Base-by-base conservation (phyloP, 2,797 vertebrate genomes). In the Halcyon chelicuti region DNA sequence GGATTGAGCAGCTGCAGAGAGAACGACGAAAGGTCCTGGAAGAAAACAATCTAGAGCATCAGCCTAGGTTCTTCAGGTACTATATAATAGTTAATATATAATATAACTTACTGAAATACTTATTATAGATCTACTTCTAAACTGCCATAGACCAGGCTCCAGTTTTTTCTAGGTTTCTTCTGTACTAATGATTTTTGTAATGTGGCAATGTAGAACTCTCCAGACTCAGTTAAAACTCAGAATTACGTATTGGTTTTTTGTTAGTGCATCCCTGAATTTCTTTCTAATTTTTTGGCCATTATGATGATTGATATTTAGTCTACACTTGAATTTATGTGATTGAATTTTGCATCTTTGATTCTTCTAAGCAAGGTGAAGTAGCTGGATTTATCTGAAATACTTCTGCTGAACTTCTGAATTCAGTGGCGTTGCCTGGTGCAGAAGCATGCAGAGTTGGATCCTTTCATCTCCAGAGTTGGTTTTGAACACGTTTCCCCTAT, bases 1-100 rank as follows among this genome's bases (percentile, higher is more conserved):
- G 99, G 97, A 99, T 99, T 2, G 99, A 99, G 94, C 98, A 99
- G 97, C 98, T 99, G 28, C 99, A 99, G 98, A 98, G 99, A 96
- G 99, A 99, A 40, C 97, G 99, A 81, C 98, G 99, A 70, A 98
- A 98, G 94, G 97, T 98, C 96, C 97, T 99, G 42, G 99, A 99
- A 88, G 99, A 99, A 91, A 99, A 98, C 94, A 98, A 97, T 26
- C 40, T 97, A 80, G 97, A 98, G n/a, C 99, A 99, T 97, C 98
- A 99, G 86, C 98, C 99, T 14, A 98, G 98, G 86, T 99, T 99
- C 98, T 99, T 99, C 98, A 99, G 99, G 99, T 99, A 97, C 52
- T 66, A 9, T 57, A 40, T 60, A 76, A 71, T 44, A 39, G 78
- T 65, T 80, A 66, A 3, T n/a, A 71, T 49, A 25, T 35, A 37